A percentile compares a stretch with the other conserved stretches of the same genome.
Conservation (phyloP, 2,113 vertebrate species). For the Phycodurus eques region DNA sequence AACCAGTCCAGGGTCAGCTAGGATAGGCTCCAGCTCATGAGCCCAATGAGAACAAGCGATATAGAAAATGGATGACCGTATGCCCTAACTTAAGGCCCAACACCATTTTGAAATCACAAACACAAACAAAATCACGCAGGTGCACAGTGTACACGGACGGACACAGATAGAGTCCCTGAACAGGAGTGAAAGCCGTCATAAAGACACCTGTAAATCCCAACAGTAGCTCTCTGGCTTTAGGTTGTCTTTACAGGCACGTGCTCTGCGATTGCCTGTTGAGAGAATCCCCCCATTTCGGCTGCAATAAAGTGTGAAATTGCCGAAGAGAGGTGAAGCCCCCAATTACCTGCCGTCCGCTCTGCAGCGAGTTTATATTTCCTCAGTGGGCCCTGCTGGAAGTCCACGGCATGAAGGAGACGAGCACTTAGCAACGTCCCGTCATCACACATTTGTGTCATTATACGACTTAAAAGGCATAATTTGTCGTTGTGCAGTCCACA, state of each 20-base stretch:
- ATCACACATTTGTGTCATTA: no score
- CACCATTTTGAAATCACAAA: no score
- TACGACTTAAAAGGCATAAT: no score
- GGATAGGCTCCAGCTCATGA: no score
- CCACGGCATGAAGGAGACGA: neutral
- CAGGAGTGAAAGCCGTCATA: neutral
- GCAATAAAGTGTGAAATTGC: slow-evolving; percentile 61
- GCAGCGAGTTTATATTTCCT: neutral
- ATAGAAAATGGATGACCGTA: no score
- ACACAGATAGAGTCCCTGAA: no score
- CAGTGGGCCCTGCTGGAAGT: neutral
- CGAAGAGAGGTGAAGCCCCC: slow-evolving; percentile 33
- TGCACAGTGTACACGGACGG: no score
- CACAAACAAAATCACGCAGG: no score
- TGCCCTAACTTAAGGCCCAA: no score
- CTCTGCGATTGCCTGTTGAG: slow-evolving; percentile 55
- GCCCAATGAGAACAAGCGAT: no score
- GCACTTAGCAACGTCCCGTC: neutral
- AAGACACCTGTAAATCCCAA: slow-evolving; percentile 27
- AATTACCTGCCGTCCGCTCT: slow-evolving; percentile 46
- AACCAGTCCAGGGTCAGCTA: no score
- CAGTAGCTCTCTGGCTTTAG: slow-evolving; percentile 14
- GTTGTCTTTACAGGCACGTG: slow-evolving; percentile 53
- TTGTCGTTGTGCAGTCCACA: no score
- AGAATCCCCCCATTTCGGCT: slow-evolving; percentile 43